A percentile compares a stretch with the other conserved stretches of the same genome.
phyloP scores from a whole-genome alignment of 2,113 vertebrate genomes.

The Alouatta palliata region DNA sequence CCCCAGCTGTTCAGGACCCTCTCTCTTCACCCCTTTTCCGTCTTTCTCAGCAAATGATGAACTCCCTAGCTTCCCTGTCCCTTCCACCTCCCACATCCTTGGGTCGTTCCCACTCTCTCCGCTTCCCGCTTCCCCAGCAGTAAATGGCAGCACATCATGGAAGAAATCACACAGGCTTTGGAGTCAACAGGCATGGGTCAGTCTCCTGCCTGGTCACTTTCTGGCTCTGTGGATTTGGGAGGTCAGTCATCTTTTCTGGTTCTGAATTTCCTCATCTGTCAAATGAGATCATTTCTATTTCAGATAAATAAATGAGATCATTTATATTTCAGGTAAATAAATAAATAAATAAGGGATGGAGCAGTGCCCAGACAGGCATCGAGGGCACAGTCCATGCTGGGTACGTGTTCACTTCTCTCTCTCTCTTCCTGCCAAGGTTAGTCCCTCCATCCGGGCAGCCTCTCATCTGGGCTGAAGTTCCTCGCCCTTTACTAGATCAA shows the following conservation, averaged over 20 bases:
- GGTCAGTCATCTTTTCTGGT: neutral
- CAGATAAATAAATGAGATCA: neutral
- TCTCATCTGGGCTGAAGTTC: neutral
- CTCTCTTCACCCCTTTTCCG: neutral
- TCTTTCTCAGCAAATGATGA: neutral
- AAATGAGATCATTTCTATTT: neutral
- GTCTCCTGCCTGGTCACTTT: neutral
- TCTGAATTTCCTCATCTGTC: neutral
- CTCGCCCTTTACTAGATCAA: too few species aligned
- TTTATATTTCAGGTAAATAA: neutral
- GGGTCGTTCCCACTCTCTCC: neutral
- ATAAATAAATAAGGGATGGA: neutral
- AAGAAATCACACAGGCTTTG: neutral
- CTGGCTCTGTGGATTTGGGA: neutral
- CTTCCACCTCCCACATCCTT: neutral
- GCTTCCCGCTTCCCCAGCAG: neutral
- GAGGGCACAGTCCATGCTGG: neutral
- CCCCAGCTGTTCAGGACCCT: fast-evolving
- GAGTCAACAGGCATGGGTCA: neutral
- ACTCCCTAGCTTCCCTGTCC: too few species aligned
- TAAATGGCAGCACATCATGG: neutral
- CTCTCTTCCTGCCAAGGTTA: neutral
- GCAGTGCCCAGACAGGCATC: neutral
- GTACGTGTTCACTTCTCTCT: neutral
- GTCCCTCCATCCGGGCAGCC: neutral